phyloP scores from a whole-genome alignment of 2,113 vertebrate genomes.

The Salvelinus sp. region DNA sequence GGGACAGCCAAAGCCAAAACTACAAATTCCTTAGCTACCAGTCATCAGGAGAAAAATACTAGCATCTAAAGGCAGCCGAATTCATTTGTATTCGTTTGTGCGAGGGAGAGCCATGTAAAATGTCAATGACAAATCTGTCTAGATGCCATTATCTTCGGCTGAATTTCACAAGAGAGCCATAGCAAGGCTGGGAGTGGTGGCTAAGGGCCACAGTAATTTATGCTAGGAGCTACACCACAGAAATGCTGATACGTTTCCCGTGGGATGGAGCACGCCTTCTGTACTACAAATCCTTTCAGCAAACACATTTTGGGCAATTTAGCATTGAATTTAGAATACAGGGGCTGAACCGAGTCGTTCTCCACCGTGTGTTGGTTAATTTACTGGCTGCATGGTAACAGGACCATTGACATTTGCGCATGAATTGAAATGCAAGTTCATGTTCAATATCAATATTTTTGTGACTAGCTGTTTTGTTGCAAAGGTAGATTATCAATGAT shows the following conservation, averaged over 20 bases:
- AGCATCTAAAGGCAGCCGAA: neutral
- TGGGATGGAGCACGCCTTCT: neutral
- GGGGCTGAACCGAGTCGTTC: neutral
- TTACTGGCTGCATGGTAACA: neutral
- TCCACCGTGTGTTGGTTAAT: neutral
- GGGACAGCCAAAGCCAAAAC: conserved; percentile 20
- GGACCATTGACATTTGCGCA: neutral
- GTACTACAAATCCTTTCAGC: conserved; percentile 10
- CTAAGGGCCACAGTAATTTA: conserved; percentile 41
- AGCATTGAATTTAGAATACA: neutral
- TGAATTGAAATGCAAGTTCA: neutral
- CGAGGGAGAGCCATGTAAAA: conserved; percentile 39
- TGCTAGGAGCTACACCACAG: conserved; percentile 15
- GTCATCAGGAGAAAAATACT: conserved; percentile 1
- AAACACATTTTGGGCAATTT: conserved; percentile 12
- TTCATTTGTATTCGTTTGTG: conserved; percentile 49
- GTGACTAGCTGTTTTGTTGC: neutral
- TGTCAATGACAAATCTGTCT: conserved; percentile 47
- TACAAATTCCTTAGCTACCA: conserved; percentile 20
- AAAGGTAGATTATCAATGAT: neutral
- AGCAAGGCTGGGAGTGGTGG: conserved; percentile 13
- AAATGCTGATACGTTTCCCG: conserved; percentile 16
- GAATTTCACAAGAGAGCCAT: conserved; percentile 29
- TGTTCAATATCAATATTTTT: neutral
- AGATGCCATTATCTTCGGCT: conserved; percentile 40